Base-by-base conservation (phyloP, 2,888 invertebrate species). In the Andrena praecox region DNA sequence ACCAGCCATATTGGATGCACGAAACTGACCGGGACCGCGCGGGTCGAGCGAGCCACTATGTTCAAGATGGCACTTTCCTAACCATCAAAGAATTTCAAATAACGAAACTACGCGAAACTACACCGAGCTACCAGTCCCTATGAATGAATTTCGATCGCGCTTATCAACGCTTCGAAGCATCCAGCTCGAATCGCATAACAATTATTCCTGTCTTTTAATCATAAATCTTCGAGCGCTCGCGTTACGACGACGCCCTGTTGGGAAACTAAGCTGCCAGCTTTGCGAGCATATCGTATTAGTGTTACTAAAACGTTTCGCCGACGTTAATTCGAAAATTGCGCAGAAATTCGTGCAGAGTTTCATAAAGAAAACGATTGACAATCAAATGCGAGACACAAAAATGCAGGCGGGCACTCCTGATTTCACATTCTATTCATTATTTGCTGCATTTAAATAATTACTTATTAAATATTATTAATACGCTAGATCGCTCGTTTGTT, bases 1-100 rank as follows among this genome's bases (percentile, higher is more conserved):
- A 95, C 97, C 97, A 96, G 97, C 97, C 97, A 97, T 97, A 96
- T 97, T 97, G 96, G 95, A 95, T 95, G 93, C 92, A 93, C 93
- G 92, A 91, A 93, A 93, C 93, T 93, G 91, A 90, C 91, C 90
- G 90, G 89, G 89, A 92, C 91, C 88, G 90, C 91, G 91, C 90
- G 91, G 91, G 89, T 91, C 90, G 88, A 88, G 77, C 85, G 76
- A 90, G 80, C 82, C 85, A 87, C 88, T 87, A 85, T 82, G 77
- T 78, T 82, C 86, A 88, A 90, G 87, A 91, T 91, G 88, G 90
- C 89, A 87, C 85, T 88, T 87, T 87, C 79, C 62, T 67, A 78
- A 75, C 59, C 63, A 62, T 62, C 48, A 63, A 72, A 71, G 63
- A 79, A 83, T 81, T 85, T 78, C 54, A 80, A 74, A 72, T 59